A percentile compares a stretch with the other conserved stretches of the same genome.
Evolutionary conservation across 2,113 vertebrate genomes (phyloP).

Genomic region (Phaethornis superciliosus): DNA sequence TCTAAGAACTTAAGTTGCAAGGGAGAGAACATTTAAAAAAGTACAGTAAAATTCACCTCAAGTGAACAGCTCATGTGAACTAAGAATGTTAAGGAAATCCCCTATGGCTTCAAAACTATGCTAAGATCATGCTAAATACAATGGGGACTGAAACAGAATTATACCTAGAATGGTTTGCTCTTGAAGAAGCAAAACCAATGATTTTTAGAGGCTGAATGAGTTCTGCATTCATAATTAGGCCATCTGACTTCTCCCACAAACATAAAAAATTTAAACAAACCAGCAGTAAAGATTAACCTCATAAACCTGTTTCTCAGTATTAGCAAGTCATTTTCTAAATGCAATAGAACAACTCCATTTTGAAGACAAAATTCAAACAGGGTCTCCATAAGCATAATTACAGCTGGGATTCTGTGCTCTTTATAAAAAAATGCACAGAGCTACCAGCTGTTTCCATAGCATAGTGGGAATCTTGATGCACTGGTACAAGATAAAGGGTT

Average conservation of each 20-base stretch:
- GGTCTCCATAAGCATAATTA: not conserved
- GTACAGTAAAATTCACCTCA: not conserved
- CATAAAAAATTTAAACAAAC: not conserved
- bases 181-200: not conserved
- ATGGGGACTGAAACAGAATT: not conserved
- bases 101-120: not conserved
- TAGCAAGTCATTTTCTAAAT: not conserved
- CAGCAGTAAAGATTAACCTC: not conserved
- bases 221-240: not conserved
- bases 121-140: not conserved
- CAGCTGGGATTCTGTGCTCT: not conserved
- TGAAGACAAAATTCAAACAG: not conserved
- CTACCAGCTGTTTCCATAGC: not conserved
- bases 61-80: not conserved
- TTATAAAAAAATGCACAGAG: not conserved
- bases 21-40: not conserved
- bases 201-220: not conserved
- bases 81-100: not conserved
- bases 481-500: accelerated
- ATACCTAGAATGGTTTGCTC: not conserved
- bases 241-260: not conserved
- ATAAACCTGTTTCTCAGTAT: not conserved
- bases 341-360: not conserved
- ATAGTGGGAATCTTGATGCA: not conserved
- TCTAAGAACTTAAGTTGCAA: not conserved